These are phyloP conservation scores for Cynopterus sphinx DNA, from an alignment of 2,797 vertebrate genomes.

Conservation along the genomic window DNA sequence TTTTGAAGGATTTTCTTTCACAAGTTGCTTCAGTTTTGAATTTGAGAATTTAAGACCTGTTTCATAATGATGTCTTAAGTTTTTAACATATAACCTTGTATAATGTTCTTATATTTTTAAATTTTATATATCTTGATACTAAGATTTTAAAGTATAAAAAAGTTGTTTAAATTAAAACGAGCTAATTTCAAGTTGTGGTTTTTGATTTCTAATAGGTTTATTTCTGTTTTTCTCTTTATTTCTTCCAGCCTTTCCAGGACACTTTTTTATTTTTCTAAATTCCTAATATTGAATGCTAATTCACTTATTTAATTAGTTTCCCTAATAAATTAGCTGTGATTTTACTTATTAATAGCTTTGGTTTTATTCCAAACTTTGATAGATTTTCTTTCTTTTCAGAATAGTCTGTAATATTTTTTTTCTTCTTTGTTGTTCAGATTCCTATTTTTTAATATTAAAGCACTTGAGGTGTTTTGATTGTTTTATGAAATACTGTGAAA, in stretches of 20 bases:
- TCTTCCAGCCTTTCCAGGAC: neutral
- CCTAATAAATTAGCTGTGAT: neutral
- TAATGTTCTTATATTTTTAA: neutral
- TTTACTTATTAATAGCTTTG: neutral
- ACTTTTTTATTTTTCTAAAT: slow-evolving; percentile 14
- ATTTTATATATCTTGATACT: neutral
- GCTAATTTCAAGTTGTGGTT: neutral
- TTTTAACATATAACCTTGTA: neutral
- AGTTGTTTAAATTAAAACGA: neutral
- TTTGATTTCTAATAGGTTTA: neutral
- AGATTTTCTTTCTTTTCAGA: neutral
- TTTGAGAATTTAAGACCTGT: neutral
- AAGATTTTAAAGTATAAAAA: neutral
- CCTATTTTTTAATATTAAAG: neutral
- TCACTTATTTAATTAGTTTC: neutral
- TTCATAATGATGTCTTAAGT: neutral
- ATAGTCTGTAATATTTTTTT: neutral
- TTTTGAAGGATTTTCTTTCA: neutral
- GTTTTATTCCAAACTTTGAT: neutral
- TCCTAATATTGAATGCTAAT: neutral
- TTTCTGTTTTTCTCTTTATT: neutral
- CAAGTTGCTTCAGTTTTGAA: neutral
- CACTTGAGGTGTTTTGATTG: no score
- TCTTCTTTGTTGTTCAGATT: neutral
- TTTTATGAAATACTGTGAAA: neutral